These are phyloP conservation scores for Pollachius pollachius DNA, from an alignment of 2,113 vertebrate species.

Conservation along the genomic window DNA sequence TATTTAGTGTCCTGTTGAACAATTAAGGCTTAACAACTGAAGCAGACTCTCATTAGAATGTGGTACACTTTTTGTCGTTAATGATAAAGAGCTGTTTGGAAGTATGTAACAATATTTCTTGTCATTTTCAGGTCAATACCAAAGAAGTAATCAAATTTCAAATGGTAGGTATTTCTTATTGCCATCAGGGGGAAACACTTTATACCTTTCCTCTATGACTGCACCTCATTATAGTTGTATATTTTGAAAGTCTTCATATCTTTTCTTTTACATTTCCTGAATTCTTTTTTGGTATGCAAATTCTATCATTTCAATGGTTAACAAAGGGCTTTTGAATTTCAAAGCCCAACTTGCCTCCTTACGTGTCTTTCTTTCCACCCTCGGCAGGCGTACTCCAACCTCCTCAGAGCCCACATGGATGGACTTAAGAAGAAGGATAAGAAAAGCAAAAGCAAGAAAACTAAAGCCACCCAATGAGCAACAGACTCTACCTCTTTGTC, in stretches of 20 bases:
- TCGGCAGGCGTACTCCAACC: slow-evolving; percentile 92
- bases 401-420: slow-evolving; percentile 96
- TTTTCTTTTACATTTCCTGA: not conserved
- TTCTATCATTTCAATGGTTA: not conserved
- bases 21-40: not conserved
- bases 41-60: not conserved
- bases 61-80: not conserved
- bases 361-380: not conserved
- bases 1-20: too few relatives aligned
- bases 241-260: not conserved
- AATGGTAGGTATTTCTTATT: slow-evolving; percentile 82
- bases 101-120: slow-evolving; percentile 1
- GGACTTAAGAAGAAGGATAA: slow-evolving; percentile 99
- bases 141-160: slow-evolving; percentile 99
- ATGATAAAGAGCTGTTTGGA: not conserved
- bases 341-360: not conserved
- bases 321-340: not conserved
- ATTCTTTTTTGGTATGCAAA: too few relatives aligned
- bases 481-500: slow-evolving; percentile 41
- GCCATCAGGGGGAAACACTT: too few relatives aligned
- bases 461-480: slow-evolving; percentile 90
- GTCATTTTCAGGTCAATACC: slow-evolving; percentile 84
- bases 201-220: too few relatives aligned
- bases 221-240: not conserved
- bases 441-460: slow-evolving; percentile 98